Conservation (phyloP, 2,113 vertebrate species). For the Megalops atlanticus region DNA sequence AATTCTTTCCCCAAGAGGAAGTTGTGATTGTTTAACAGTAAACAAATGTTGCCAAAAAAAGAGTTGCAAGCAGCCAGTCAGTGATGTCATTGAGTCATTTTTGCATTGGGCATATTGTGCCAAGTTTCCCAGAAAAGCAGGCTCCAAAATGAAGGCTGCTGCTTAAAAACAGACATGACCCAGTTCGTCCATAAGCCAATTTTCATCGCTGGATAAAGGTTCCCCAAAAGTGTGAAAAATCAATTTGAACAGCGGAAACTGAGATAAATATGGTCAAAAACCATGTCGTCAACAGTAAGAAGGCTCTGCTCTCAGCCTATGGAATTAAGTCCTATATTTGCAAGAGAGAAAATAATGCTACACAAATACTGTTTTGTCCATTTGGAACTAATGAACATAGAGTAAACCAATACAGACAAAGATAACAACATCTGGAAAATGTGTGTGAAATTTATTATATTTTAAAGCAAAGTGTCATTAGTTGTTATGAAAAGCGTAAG, state of each 20-base stretch:
- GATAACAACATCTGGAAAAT: not conserved
- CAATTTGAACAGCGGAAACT: not conserved
- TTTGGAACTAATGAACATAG: no score
- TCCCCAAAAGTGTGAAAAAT: not conserved
- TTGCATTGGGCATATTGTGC: not conserved
- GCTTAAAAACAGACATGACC: conserved; percentile 15
- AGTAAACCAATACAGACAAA: not conserved
- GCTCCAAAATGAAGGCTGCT: not conserved
- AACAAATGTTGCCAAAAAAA: not conserved
- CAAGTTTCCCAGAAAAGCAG: not conserved
- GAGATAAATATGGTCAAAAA: not conserved
- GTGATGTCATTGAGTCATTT: conserved; percentile 2
- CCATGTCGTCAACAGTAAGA: not conserved
- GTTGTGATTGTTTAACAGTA: not conserved
- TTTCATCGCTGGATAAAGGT: not conserved
- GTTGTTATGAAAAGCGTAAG: not conserved
- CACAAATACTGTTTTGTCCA: not conserved
- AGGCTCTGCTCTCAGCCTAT: not conserved
- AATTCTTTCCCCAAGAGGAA: not conserved
- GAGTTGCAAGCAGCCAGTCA: not conserved
- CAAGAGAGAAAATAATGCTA: not conserved
- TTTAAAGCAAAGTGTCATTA: not conserved
- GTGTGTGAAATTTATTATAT: not conserved
- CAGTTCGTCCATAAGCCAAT: conserved; percentile 22
- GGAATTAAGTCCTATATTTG: not conserved